Evolutionary conservation across 2,113 vertebrate genomes (phyloP).

Genomic region (Callaeas wilsoni): DNA sequence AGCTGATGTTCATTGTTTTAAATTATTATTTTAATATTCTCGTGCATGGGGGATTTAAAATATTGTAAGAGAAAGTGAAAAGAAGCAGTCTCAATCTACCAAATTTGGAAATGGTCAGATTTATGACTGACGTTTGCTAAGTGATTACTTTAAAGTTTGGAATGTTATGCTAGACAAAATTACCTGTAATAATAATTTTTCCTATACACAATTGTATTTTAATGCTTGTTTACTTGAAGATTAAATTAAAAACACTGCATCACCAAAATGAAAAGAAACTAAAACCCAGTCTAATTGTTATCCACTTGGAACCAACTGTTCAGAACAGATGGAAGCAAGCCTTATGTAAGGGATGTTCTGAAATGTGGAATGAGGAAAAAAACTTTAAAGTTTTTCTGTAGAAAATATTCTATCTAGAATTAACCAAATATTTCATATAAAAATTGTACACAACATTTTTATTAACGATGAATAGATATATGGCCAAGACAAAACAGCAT

Average conservation of each 20-base stretch:
- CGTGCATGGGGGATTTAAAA: background rate
- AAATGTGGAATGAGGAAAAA: background rate
- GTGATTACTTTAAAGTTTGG: background rate
- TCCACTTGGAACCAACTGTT: background rate
- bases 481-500: background rate
- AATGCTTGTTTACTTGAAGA: background rate
- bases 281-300: background rate
- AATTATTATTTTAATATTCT: background rate
- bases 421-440: background rate
- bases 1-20: background rate
- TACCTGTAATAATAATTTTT: background rate
- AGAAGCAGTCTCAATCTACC: background rate
- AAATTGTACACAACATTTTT: background rate
- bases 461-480: background rate
- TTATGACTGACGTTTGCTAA: background rate
- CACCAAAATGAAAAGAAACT: slow-evolving; percentile 4
- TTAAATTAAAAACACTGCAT: slow-evolving; percentile 30
- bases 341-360: background rate
- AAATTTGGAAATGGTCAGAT: background rate
- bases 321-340: background rate
- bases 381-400: background rate
- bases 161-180: background rate
- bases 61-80: background rate
- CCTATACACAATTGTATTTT: background rate
- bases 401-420: background rate